Base-by-base conservation (phyloP, 2,888 invertebrate genomes). In the Scotopteryx bipunctaria region DNA sequence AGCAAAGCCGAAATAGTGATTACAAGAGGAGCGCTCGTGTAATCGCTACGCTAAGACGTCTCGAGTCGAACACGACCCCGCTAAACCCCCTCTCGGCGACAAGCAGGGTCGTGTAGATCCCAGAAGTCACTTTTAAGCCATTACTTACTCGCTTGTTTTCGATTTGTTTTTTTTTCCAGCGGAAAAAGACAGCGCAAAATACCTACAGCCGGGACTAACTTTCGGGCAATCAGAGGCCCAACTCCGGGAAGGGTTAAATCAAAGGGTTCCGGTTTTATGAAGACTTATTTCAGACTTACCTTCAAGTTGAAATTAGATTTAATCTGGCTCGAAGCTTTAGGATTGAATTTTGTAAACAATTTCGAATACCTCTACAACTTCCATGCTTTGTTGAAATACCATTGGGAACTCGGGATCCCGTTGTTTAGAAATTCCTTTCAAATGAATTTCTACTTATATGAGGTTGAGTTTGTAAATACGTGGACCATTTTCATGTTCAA, bases 341-440 rank as follows among this genome's bases (percentile, higher is more conserved):
- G 89, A 89, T 89, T 90, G 89, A 89, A 89, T 89, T 90, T 88
- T 88, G 88, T 89, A 87, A 89, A 90, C 89, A 90, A 90, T 89
- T 90, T 90, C 82, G 77, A 82, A 86, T 90, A 89, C 87, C 87
- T 88, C 84, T 83, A 79, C 86, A 88, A 88, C 80, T 88, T 87
- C 69, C 84, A 83, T 85, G 88, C 87, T 89, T 88, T 90, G 89
- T 90, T 82, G 78, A 76, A 86, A 89, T 88, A 83, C 89, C 88
- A 86, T 82, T 82, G 88, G 87, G 86, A 85, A 76, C 81, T 78
- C 81, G 76, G 82, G 75, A 74, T 79, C 73, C 75, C 77, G 83
- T 84, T 88, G 88, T 87, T 86, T 83, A 76, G 80, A 83, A 86
- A 86, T 87, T 85, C 86, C 84, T 83, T 84, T 82, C 78, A 87